A percentile compares a stretch with the other conserved stretches of the same genome.
phyloP scores from a whole-genome alignment of 1,140 invertebrate genomes.

The Psilanteris sp. region DNA sequence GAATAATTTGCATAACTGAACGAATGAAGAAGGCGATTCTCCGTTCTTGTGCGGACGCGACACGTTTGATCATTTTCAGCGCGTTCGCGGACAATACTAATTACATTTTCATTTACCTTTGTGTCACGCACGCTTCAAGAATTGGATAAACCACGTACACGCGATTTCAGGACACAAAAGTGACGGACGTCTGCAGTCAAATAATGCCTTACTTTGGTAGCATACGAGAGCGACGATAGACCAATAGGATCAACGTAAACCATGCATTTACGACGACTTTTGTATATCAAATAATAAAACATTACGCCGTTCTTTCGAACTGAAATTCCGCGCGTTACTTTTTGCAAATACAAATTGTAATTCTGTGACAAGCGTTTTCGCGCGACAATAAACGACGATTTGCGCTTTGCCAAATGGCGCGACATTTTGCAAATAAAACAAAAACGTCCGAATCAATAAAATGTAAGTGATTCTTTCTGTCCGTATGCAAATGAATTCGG shows the following conservation, averaged over 20 bases:
- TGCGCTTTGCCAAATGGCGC: too few species aligned
- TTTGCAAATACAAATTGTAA: too few species aligned
- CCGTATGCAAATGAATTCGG: too few species aligned
- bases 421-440: too few species aligned
- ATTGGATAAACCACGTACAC: constrained; percentile 44
- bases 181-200: constrained; percentile 1
- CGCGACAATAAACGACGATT: too few species aligned
- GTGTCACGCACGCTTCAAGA: constrained; percentile 27
- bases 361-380: too few species aligned
- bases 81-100: constrained; percentile 18
- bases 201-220: constrained; percentile 12
- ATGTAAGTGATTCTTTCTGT: too few species aligned
- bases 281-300: too few species aligned
- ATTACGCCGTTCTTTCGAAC: too few species aligned
- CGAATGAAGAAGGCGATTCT: background rate
- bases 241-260: constrained; percentile 41
- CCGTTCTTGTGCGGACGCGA: background rate
- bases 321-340: too few species aligned
- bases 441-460: too few species aligned
- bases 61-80: constrained; percentile 21
- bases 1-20: constrained; percentile 37
- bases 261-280: too few species aligned
- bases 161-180: constrained; percentile 24
- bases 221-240: constrained; percentile 14
- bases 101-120: constrained; percentile 34